A percentile compares a stretch with the other conserved stretches of the same genome.
Evolutionary conservation across 2,888 invertebrate genomes (phyloP).

Genomic region (Ferdinandea cuprea): DNA sequence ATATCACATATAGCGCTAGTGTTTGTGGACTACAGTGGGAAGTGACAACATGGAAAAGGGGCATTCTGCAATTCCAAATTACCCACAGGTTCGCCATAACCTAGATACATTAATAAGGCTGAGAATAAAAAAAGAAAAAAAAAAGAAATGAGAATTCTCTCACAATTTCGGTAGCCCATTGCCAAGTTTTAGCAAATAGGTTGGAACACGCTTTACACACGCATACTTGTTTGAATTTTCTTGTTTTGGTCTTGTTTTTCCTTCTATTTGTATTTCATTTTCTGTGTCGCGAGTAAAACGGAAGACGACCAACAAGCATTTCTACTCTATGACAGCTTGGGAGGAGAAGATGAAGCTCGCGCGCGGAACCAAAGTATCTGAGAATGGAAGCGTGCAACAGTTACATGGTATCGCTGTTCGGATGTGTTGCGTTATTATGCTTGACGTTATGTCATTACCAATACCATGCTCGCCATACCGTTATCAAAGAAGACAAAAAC

Average conservation of each 20-base stretch:
- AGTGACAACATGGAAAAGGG: constrained; percentile 46
- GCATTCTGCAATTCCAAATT: constrained; percentile 45
- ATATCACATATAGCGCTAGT: neutral
- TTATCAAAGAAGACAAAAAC: constrained; percentile 49
- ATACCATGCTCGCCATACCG: constrained; percentile 51
- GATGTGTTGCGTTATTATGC: constrained; percentile 63
- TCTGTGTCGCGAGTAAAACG: constrained; percentile 34
- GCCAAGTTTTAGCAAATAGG: constrained; percentile 48
- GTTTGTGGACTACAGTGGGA: neutral
- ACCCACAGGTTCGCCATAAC: constrained; percentile 45
- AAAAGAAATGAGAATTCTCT: constrained; percentile 42
- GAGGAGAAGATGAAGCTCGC: constrained; percentile 3
- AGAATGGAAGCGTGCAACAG: constrained; percentile 66
- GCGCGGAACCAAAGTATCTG: constrained; percentile 23
- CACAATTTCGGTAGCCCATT: constrained; percentile 37
- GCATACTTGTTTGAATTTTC: constrained; percentile 7
- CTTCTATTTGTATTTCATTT: neutral
- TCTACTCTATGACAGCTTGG: neutral
- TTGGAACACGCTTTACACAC: constrained; percentile 14
- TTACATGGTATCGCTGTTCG: constrained; percentile 53
- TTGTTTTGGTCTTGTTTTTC: constrained; percentile 36
- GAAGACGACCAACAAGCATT: constrained; percentile 27
- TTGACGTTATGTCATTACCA: constrained; percentile 67
- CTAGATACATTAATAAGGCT: constrained; percentile 55
- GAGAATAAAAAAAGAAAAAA: constrained; percentile 37